Base-by-base conservation (phyloP, 2,113 vertebrate genomes). In the Thamnophis sirtalis region DNA sequence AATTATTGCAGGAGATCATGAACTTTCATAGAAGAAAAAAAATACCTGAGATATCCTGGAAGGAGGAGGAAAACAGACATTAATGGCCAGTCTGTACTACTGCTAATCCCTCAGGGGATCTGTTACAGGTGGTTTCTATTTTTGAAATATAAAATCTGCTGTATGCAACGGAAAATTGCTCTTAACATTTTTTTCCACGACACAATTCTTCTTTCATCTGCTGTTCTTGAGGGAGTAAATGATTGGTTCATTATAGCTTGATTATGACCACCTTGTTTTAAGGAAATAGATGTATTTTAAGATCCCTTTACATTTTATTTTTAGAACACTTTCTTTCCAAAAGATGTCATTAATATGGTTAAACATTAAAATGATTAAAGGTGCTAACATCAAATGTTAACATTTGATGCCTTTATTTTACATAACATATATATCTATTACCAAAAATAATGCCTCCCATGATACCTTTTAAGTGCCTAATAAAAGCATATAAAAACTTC, bases 81-180 rank as follows among this genome's bases (percentile, higher is more conserved):
- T 96, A 96, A 96, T 92, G 97, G 94, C 92, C 95, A 96, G 96
- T 95, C 95, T 96, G 96, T 93, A 96, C 80, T 92, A 90, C 95
- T 95, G 93, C 95, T 97, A 89, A 96, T 97, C 95, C 96, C 96
- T 95, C 15, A 93, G 94, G 97, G 95, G 73, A 96, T 93, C 95
- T 96, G 94, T 94, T 96, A 96, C 97, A 98, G 97, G 97, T 98
- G 97, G 97, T 98, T 98, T 93, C 55, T 95, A 97, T 98, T 98
- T 98, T 96, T 97, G 86, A 89, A 96, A 93, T 90, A 95, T 93
- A 96, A 98, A 96, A 95, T 96, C 96, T 96, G 95, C 51, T 85
- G 92, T 96, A 96, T 96, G 96, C 98, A 98, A 97, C 97, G 96
- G 96, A 98, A 98, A 97, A 96, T 95, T 94, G 95, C 86, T 96